Conservation (phyloP, 2,797 vertebrate genomes). For the Jordanella pulchra region DNA sequence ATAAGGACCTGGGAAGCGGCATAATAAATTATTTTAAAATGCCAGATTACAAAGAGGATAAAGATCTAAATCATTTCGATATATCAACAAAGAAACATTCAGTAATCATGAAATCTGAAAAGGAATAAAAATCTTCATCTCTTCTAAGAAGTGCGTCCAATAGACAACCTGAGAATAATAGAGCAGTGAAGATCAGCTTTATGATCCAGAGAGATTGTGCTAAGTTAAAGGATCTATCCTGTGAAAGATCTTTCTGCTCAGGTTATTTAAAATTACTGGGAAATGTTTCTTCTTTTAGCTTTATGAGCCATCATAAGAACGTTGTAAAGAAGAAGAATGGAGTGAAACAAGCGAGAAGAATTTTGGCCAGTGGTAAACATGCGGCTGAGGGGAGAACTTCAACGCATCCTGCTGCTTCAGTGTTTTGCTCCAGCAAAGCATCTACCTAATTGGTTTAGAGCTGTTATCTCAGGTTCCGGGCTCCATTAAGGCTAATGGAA, state of each 20-base stretch:
- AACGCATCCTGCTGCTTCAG: slow-evolving; percentile 26
- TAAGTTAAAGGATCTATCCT: background rate
- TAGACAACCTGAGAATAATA: background rate
- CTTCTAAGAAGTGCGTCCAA: background rate
- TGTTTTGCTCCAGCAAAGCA: slow-evolving; percentile 50
- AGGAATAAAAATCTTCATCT: background rate
- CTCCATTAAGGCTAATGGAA: slow-evolving; percentile 78
- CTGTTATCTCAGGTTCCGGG: slow-evolving; percentile 64
- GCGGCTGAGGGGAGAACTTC: slow-evolving; percentile 35
- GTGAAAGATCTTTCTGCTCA: background rate
- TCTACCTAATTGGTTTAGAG: slow-evolving; percentile 72
- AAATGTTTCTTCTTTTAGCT: background rate
- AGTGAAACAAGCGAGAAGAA: background rate
- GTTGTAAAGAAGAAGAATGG: slow-evolving; percentile 45
- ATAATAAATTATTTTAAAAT: background rate
- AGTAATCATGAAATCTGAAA: no score
- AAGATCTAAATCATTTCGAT: no score
- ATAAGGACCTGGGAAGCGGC: background rate
- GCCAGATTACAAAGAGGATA: no score
- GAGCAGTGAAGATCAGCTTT: background rate
- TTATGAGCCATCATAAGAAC: background rate
- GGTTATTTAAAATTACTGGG: background rate
- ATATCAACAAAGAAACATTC: background rate
- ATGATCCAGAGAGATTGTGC: background rate
- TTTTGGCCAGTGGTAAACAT: slow-evolving; percentile 12